phyloP scores from a whole-genome alignment of 1,140 invertebrate species.

The Daktulosphaira vitifoliae region DNA sequence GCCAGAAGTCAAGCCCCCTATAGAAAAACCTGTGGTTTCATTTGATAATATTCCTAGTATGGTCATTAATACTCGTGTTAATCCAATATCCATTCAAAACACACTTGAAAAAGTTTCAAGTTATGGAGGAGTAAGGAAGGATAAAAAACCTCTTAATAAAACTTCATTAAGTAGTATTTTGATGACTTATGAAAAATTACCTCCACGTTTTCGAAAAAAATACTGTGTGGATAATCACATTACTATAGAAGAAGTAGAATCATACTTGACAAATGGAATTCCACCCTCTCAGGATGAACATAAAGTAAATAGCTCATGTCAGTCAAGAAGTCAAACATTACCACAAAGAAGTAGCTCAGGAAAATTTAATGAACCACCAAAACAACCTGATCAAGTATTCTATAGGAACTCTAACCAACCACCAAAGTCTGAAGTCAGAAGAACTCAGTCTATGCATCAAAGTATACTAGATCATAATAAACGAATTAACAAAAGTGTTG shows the following conservation, averaged over 20 bases:
- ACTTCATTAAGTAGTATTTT: slow-evolving; percentile 36
- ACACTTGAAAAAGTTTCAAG: neutral
- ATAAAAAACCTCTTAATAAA: slow-evolving; percentile 40
- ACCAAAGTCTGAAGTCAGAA: slow-evolving; percentile 19
- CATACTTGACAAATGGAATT: slow-evolving; percentile 25
- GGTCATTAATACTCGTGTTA: slow-evolving; percentile 12
- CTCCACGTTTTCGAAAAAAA: slow-evolving; percentile 49
- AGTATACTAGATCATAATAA: neutral
- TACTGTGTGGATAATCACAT: slow-evolving; percentile 46
- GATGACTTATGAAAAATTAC: slow-evolving; percentile 44
- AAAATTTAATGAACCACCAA: slow-evolving; percentile 21
- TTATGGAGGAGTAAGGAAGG: slow-evolving; percentile 1
- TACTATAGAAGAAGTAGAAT: slow-evolving; percentile 8
- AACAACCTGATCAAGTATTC: slow-evolving; percentile 18
- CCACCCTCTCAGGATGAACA: slow-evolving; percentile 7
- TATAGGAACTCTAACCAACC: neutral
- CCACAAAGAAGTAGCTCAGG: slow-evolving; percentile 18
- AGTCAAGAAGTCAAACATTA: slow-evolving; percentile 25
- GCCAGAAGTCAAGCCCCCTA: slow-evolving; percentile 49
- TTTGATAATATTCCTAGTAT: slow-evolving; percentile 43
- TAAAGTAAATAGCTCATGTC: slow-evolving; percentile 10
- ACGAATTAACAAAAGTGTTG: neutral
- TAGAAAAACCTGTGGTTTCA: slow-evolving; percentile 44
- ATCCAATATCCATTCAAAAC: neutral
- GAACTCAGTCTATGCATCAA: neutral